Conservation (phyloP, 2,888 invertebrate genomes). For the Trilocha varians region DNA sequence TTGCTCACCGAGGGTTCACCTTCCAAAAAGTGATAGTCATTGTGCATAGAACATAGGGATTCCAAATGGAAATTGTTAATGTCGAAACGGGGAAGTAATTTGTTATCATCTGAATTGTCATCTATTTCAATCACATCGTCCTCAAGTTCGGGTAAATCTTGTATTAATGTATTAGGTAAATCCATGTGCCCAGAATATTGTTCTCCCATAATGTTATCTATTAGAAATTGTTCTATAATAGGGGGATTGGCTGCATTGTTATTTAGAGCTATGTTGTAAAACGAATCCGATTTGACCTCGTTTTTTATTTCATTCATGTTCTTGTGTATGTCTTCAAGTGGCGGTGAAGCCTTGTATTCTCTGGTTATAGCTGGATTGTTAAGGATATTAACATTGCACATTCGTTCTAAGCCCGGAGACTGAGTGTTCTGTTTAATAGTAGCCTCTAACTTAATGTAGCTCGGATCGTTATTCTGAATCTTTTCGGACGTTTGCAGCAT, state of each 20-base stretch:
- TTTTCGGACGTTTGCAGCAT: constrained; percentile 53
- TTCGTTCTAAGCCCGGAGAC: constrained; percentile 56
- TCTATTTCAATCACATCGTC: constrained; percentile 65
- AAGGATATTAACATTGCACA: constrained; percentile 57
- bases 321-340: constrained; percentile 59
- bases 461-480: constrained; percentile 52
- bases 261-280: constrained; percentile 47
- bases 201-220: constrained; percentile 59
- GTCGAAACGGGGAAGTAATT: constrained; percentile 53
- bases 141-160: constrained; percentile 46
- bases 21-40: constrained; percentile 61
- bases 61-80: constrained; percentile 56
- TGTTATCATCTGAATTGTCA: constrained; percentile 63
- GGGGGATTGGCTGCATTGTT: constrained; percentile 40
- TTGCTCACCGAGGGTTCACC: constrained; percentile 42
- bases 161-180: constrained; percentile 42
- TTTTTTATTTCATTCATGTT: constrained; percentile 63
- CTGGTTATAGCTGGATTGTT: constrained; percentile 40
- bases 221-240: constrained; percentile 55
- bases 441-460: constrained; percentile 63
- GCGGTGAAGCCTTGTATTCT: constrained; percentile 64
- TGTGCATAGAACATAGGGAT: constrained; percentile 58
- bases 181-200: constrained; percentile 54
- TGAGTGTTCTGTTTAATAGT: constrained; percentile 65
- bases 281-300: constrained; percentile 60